Evolutionary conservation across 92 coral and sea anemone genomes (phyloP), one percentile per base, ranked within the genome.

Genomic region (Nematostella vectensis): DNA sequence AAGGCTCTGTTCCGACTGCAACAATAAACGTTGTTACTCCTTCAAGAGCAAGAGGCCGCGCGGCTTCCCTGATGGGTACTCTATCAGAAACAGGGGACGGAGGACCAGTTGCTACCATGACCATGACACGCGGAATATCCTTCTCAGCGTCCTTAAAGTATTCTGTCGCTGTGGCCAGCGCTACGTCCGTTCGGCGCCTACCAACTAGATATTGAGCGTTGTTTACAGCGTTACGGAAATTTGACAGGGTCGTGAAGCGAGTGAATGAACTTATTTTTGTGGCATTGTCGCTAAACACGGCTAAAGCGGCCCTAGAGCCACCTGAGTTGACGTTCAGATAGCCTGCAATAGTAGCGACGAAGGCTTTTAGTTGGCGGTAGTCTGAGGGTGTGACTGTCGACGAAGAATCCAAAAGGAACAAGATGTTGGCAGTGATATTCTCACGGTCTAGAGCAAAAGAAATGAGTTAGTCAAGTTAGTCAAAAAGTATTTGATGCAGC

Each of bases 331-430:
- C 72, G 28, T 61, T 68, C 15, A 79, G 77, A 20, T 87, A 79
- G 26, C 47, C 56, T 21, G 81, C 78, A 30, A 83, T 54, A 27
- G 75, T 37, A 25, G 68, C 79, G n/a, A 80, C 74, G 69, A 84
- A 89, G 59, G 39, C 63, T 48, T 76, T 84, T 38, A 79, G 71
- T 30, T 58, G 70, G 6, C 50, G 33, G 44, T 73, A 73, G 13
- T 66, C 63, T 0, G 53, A 62, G 24, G 25, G 58, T 24, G 51
- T 56, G 3, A 80, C 94, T 13, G 71, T 64, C n/a, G 78, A 55
- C 11, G 96, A 89, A 0, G 86, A 71, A 54, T 89, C 96, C 61
- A 89, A 52, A 19, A 84, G 63, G 63, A 89, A 82, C 2, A 89
- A 44, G 2, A 89, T 60, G 49, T 89, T 94, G 22, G 81, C 80